phyloP scores from a whole-genome alignment of 2,113 vertebrate genomes.

The Chlorodrepanis virens region DNA sequence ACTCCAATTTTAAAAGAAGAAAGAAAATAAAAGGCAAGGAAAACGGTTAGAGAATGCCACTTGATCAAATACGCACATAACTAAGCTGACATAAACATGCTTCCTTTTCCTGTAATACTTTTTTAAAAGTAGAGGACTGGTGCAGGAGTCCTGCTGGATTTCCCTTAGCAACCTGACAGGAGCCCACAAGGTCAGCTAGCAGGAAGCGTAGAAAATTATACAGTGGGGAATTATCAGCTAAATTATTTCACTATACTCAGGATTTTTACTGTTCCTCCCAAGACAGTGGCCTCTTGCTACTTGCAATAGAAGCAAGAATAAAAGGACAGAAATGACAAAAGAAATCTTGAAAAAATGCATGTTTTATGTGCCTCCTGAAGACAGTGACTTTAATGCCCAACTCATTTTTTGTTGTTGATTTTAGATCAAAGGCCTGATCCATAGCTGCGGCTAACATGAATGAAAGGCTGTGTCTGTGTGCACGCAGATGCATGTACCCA shows the following conservation, averaged over 20 bases:
- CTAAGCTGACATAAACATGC: constrained; percentile 70
- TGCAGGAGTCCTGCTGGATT: constrained; percentile 78
- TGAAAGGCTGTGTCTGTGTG: not conserved
- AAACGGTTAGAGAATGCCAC: constrained; percentile 4
- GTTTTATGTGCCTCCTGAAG: constrained; percentile 41
- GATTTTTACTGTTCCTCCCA: constrained; percentile 81
- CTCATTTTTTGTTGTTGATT: constrained; percentile 42
- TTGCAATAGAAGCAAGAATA: constrained; percentile 73
- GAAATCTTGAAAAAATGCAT: constrained; percentile 1
- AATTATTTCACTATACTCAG: constrained; percentile 84
- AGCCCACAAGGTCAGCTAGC: constrained; percentile 84
- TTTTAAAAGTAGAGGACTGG: constrained; percentile 74
- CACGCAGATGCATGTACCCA: not conserved
- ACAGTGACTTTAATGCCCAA: constrained; percentile 14
- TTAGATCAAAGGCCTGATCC: constrained; percentile 7
- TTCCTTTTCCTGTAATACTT: constrained; percentile 68
- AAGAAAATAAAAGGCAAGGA: not conserved
- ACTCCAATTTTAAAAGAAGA: not conserved
- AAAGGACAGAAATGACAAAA: constrained; percentile 77
- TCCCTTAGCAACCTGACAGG: constrained; percentile 83
- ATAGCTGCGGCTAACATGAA: not conserved
- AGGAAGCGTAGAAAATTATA: constrained; percentile 83
- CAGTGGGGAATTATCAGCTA: constrained; percentile 84
- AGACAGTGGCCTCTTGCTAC: constrained; percentile 77
- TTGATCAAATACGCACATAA: constrained; percentile 63